Percentiles rank a stretch among this genome's conserved stretches.
phyloP scores from a whole-genome alignment of 1,140 invertebrate species.

The Panagrolaimus sp. region DNA sequence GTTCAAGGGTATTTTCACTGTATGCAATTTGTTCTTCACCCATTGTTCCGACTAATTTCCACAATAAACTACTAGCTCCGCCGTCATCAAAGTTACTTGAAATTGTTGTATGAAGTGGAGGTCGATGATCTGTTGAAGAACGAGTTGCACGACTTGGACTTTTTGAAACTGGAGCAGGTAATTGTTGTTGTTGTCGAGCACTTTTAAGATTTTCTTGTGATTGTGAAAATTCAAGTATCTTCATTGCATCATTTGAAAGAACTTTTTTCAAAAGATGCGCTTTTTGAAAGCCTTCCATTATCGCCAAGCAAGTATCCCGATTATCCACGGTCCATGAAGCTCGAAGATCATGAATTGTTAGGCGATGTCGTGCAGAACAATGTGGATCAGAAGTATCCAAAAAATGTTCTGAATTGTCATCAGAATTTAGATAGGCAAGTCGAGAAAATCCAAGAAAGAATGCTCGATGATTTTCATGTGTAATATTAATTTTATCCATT shows the following conservation, averaged over 20 bases:
- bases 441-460: conserved; percentile 49
- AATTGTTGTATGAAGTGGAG: conserved; percentile 48
- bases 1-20: conserved; percentile 65
- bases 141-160: not conserved
- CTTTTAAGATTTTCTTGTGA: not conserved
- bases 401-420: conserved; percentile 21
- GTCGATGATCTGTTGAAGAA: conserved; percentile 36
- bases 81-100: conserved; percentile 66
- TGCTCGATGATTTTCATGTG: conserved; percentile 29
- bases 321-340: conserved; percentile 95
- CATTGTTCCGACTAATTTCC: conserved; percentile 86
- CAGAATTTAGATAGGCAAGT: conserved; percentile 33
- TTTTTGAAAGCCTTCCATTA: conserved; percentile 91
- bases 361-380: conserved; percentile 44
- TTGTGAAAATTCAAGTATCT: conserved; percentile 73
- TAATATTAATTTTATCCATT: conserved; percentile 11
- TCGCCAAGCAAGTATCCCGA: conserved; percentile 80
- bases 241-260: conserved; percentile 86
- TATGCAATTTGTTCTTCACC: conserved; percentile 64
- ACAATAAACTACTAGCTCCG: conserved; percentile 71
- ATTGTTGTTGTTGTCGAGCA: conserved; percentile 6
- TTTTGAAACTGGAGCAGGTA: conserved; percentile 16
- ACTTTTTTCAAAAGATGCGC: conserved; percentile 88
- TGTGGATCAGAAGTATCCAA: not conserved
- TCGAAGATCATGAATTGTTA: conserved; percentile 66